Conservation (phyloP, 2,113 vertebrate genomes). For the Tetrao urogallus region DNA sequence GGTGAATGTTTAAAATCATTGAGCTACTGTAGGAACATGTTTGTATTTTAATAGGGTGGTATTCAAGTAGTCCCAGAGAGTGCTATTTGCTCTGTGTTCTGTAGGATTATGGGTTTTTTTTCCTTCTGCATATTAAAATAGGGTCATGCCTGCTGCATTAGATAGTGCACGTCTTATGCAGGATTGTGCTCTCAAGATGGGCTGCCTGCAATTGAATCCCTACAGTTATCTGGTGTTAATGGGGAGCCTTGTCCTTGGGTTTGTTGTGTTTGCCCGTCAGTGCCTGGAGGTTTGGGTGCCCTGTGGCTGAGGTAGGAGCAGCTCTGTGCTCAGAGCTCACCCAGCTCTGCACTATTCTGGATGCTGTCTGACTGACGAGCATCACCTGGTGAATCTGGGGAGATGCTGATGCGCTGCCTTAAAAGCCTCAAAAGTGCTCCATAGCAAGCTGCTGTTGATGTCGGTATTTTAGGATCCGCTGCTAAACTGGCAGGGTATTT, state of each 20-base stretch:
- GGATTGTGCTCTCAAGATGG: slow-evolving; percentile 29
- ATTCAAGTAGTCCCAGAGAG: slow-evolving; percentile 7
- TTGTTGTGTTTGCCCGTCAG: background rate
- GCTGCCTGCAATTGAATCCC: background rate
- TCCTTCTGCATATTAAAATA: background rate
- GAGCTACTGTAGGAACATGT: slow-evolving; percentile 22
- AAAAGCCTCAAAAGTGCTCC: slow-evolving; percentile 22
- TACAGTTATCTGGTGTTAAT: background rate
- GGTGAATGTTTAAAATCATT: slow-evolving; percentile 22
- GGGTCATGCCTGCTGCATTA: slow-evolving; percentile 52
- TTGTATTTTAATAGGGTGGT: slow-evolving; percentile 41
- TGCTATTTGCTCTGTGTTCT: slow-evolving; percentile 34
- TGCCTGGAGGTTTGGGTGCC: background rate
- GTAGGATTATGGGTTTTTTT: slow-evolving; percentile 37
- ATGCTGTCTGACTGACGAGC: background rate
- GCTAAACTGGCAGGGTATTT: slow-evolving; percentile 5
- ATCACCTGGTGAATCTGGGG: background rate
- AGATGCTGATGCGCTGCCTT: background rate
- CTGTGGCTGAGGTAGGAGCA: background rate
- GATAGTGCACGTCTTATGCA: background rate
- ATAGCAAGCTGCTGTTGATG: background rate
- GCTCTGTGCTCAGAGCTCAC: background rate
- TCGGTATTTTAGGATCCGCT: background rate
- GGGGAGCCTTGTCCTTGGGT: background rate
- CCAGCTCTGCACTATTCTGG: background rate